Percentiles rank a stretch among this genome's conserved stretches.
Evolutionary conservation across 1,140 invertebrate genomes (phyloP).

Genomic region (Drosophila nannoptera): DNA sequence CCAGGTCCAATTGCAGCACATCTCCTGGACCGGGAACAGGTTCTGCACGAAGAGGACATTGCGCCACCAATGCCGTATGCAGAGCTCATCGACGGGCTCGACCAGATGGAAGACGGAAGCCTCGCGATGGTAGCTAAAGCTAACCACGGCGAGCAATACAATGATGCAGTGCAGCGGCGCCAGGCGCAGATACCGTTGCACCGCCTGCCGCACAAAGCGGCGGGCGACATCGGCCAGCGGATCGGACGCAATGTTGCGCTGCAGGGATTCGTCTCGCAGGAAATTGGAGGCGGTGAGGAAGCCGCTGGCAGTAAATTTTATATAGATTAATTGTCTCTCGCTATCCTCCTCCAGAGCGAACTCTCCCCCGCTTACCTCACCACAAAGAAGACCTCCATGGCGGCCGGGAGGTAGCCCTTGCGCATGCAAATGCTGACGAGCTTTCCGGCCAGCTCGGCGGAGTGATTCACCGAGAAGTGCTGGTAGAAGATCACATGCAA

Average conservation of each 20-base stretch:
- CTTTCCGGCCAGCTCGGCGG: constrained; percentile 9
- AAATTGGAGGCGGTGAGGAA: constrained; percentile 52
- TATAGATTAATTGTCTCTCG: no score
- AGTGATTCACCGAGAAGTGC: constrained; percentile 25
- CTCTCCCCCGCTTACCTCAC: constrained; percentile 33
- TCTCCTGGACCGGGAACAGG: constrained; percentile 79
- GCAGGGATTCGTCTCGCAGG: constrained; percentile 25
- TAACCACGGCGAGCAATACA: constrained; percentile 13
- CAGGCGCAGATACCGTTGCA: constrained; percentile 48
- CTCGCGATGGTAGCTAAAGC: constrained; percentile 30
- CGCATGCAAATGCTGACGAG: constrained; percentile 11
- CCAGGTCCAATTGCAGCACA: constrained; percentile 90
- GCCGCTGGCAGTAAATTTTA: constrained; percentile 34
- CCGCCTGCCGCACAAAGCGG: constrained; percentile 1
- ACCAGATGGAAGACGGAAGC: constrained; percentile 79
- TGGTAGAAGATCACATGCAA: constrained; percentile 46
- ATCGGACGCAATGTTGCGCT: constrained; percentile 28
- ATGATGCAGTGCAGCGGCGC: constrained; percentile 30
- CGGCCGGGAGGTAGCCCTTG: constrained; percentile 23
- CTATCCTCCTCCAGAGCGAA: no score
- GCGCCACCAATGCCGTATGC: constrained; percentile 82
- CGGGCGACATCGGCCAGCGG: constrained; percentile 6
- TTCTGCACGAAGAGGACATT: constrained; percentile 83
- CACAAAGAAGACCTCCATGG: constrained; percentile 52
- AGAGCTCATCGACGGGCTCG: constrained; percentile 79